Base-by-base conservation (phyloP, 2,888 invertebrate genomes). In the Synergus laeviventris region DNA sequence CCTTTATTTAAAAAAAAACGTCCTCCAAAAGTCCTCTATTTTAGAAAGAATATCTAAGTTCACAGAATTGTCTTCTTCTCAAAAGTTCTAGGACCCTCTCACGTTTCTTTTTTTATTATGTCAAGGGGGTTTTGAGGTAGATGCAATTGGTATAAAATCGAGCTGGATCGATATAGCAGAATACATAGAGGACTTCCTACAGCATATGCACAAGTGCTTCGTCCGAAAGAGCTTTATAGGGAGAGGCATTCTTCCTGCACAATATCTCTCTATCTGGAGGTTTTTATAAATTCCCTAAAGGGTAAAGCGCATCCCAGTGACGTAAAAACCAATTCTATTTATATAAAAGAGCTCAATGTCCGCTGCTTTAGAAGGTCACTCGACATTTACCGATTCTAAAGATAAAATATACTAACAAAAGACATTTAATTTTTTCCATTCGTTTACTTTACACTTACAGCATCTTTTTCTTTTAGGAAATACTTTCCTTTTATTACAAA, bases 271-370 rank as follows among this genome's bases (percentile, higher is more conserved):
- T 70, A 70, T 70, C 66, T 66, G 24, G n/a, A 1, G 2, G 7
- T 49, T 45, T 49, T 70, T 39, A 64, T 64, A 64, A 14, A 24
- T 70, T 66, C 16, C 49, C 70, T 49, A 18, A 45, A 70, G 70
- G 49, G 70, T 31, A 70, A 70, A 70, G 70, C 31, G 49, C 70
- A 70, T 45, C 70, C 45, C 49, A 70, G n/a, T 70, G 70, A 70
- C 49, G 49, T 31, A 70, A 66, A 66, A 45, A 24, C 45, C 16
- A n/a, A 24, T 49, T 45, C 49, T 70, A 49, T 70, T 49, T 70
- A 45, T 49, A 70, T 49, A 70, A 66, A 45, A 24, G 45, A 62
- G 16, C 9, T 21, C 42, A n/a, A 11, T 70, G 45, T 70, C 14
- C 12, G 31, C 16, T 49, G 49, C 11, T 49, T 70, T 49, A 4